These are phyloP conservation scores for Aradophagus sp. DNA, from an alignment of 1,140 invertebrate genomes.

Conservation along the genomic window DNA sequence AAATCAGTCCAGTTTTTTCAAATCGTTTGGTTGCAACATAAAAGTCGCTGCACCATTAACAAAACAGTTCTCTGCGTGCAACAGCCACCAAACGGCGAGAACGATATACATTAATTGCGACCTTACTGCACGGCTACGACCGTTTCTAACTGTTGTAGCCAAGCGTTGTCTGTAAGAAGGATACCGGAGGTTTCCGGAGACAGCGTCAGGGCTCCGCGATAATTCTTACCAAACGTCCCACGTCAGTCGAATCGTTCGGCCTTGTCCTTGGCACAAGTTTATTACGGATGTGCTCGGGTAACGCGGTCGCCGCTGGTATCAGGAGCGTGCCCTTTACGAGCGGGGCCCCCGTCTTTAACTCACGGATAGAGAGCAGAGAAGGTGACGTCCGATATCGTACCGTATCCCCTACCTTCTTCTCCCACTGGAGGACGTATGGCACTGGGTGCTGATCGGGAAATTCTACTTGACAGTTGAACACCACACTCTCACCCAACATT, in stretches of 20 bases:
- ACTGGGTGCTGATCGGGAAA: slow-evolving; percentile 95
- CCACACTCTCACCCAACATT: slow-evolving; percentile 94
- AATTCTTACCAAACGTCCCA: slow-evolving; percentile 63
- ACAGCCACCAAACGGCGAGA: too few species aligned
- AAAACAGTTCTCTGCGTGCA: too few species aligned
- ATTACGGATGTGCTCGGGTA: slow-evolving; percentile 60
- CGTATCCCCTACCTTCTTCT: slow-evolving; percentile 97
- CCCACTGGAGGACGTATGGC: slow-evolving; percentile 97
- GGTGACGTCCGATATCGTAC: slow-evolving; percentile 86
- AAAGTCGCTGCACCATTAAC: too few species aligned
- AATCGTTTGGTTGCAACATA: too few species aligned
- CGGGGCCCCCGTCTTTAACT: slow-evolving; percentile 72
- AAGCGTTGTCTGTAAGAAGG: slow-evolving; percentile 39
- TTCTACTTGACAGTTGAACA: slow-evolving; percentile 97
- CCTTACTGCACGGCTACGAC: slow-evolving; percentile 36
- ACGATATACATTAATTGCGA: too few species aligned
- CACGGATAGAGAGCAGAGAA: slow-evolving; percentile 77
- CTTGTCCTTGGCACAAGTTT: slow-evolving; percentile 56
- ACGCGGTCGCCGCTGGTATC: slow-evolving; percentile 64
- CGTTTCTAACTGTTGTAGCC: slow-evolving; percentile 18
- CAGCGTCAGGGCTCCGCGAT: slow-evolving; percentile 34
- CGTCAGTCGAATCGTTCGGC: slow-evolving; percentile 58
- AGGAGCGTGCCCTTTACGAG: slow-evolving; percentile 64
- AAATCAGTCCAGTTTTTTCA: too few species aligned
- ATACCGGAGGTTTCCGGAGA: slow-evolving; percentile 59